These are phyloP conservation scores for Genyomyrus donnyi DNA, from an alignment of 2,113 vertebrate species.

Conservation along the genomic window DNA sequence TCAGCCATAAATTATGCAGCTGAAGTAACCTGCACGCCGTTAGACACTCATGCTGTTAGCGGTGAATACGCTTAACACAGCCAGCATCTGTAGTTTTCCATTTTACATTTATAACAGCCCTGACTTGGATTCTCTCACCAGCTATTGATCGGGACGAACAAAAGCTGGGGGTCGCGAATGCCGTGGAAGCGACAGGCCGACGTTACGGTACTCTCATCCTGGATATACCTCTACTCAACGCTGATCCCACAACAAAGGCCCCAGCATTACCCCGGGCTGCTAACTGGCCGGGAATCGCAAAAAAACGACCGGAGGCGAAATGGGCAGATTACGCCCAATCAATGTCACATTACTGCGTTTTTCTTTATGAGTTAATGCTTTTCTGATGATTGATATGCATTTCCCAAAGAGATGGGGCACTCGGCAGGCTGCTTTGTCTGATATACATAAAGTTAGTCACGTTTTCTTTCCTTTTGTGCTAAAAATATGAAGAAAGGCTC, in stretches of 20 bases:
- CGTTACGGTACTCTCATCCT: neutral
- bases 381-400: neutral
- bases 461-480: neutral
- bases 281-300: neutral
- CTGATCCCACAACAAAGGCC: neutral
- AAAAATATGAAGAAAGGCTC: neutral
- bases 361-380: neutral
- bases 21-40: neutral
- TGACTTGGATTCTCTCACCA: neutral
- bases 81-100: neutral
- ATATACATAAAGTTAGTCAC: neutral
- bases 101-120: neutral
- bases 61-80: neutral
- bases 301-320: neutral
- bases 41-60: neutral
- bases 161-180: neutral
- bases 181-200: neutral
- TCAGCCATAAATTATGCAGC: neutral
- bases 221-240: neutral
- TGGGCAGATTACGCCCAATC: neutral
- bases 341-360: neutral
- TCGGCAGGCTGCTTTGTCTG: neutral
- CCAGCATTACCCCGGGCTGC: neutral
- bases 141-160: neutral
- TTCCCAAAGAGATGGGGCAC: neutral